Conservation (phyloP, 1,140 invertebrate genomes). For the Daktulosphaira vitifoliae region DNA sequence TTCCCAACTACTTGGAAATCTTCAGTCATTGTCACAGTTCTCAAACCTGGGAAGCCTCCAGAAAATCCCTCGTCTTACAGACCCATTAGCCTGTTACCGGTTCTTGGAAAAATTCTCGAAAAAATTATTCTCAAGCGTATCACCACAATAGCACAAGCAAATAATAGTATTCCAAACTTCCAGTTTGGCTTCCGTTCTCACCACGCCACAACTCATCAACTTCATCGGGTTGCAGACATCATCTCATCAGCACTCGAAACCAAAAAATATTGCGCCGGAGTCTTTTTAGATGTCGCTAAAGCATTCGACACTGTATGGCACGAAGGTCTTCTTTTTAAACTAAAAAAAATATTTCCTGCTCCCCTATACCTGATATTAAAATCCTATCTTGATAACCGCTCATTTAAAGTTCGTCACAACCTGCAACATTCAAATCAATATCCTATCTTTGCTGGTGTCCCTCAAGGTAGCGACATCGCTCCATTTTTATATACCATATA, state of each 20-base stretch:
- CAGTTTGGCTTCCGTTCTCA: slow-evolving; percentile 42
- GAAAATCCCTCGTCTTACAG: slow-evolving; percentile 36
- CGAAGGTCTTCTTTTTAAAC: background rate
- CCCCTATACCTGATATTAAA: background rate
- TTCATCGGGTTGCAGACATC: slow-evolving; percentile 33
- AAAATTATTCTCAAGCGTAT: background rate
- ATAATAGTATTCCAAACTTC: slow-evolving; percentile 39
- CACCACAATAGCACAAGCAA: background rate
- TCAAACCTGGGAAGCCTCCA: slow-evolving; percentile 39
- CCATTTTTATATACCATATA: background rate
- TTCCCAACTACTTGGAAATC: slow-evolving; percentile 40
- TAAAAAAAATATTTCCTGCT: slow-evolving; percentile 35
- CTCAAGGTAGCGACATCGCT: background rate
- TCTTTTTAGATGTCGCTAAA: slow-evolving; percentile 38
- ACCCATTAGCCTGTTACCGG: background rate
- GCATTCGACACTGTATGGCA: slow-evolving; percentile 42
- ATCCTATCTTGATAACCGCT: background rate
- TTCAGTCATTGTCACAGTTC: slow-evolving; percentile 41
- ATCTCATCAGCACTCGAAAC: slow-evolving; percentile 33
- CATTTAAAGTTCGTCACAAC: background rate
- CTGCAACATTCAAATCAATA: background rate
- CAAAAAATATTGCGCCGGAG: slow-evolving; percentile 32
- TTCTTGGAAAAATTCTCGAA: background rate
- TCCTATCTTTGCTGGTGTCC: background rate
- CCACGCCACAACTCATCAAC: slow-evolving; percentile 40